A percentile compares a stretch with the other conserved stretches of the same genome.
Evolutionary conservation across 1,140 invertebrate species (phyloP).

Genomic region (Pseudobourletiella spinata): DNA sequence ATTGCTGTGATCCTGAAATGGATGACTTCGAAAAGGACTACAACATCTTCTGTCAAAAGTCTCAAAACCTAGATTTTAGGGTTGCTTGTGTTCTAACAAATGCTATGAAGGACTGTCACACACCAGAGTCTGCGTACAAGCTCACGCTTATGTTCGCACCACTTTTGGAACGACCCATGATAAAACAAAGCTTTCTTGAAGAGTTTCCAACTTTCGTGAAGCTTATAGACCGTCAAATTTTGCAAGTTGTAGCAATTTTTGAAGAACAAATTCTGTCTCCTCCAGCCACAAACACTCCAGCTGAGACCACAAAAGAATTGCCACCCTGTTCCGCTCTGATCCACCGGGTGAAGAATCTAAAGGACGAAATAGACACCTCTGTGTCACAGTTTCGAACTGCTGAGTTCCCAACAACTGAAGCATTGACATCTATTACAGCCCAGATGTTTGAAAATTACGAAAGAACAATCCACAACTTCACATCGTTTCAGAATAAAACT

Average conservation of each 20-base stretch:
- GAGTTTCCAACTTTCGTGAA: constrained; percentile 70
- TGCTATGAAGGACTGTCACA: constrained; percentile 82
- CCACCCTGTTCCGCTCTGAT: constrained; percentile 73
- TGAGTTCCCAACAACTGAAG: constrained; percentile 24
- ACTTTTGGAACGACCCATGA: constrained; percentile 75
- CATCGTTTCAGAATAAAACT: constrained; percentile 37
- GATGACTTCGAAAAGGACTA: constrained; percentile 72
- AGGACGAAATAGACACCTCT: constrained; percentile 59
- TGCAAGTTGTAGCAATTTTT: constrained; percentile 41
- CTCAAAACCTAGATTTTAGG: constrained; percentile 77
- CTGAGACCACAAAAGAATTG: constrained; percentile 50
- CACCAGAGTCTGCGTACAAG: constrained; percentile 84
- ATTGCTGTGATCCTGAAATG: constrained; percentile 82
- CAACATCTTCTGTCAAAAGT: constrained; percentile 65
- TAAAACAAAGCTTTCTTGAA: constrained; percentile 78
- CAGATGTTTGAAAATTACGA: constrained; percentile 44
- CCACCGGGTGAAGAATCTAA: constrained; percentile 68
- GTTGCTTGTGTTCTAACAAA: constrained; percentile 79
- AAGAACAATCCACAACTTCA: constrained; percentile 41
- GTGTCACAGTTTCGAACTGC: constrained; percentile 45
- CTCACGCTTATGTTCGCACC: constrained; percentile 65
- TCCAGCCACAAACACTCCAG: neutral
- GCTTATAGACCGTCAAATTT: constrained; percentile 67
- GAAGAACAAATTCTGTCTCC: constrained; percentile 17
- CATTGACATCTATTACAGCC: constrained; percentile 37